Base-by-base conservation (phyloP, 2,797 vertebrate genomes). In the Crypturellus tataupa region DNA sequence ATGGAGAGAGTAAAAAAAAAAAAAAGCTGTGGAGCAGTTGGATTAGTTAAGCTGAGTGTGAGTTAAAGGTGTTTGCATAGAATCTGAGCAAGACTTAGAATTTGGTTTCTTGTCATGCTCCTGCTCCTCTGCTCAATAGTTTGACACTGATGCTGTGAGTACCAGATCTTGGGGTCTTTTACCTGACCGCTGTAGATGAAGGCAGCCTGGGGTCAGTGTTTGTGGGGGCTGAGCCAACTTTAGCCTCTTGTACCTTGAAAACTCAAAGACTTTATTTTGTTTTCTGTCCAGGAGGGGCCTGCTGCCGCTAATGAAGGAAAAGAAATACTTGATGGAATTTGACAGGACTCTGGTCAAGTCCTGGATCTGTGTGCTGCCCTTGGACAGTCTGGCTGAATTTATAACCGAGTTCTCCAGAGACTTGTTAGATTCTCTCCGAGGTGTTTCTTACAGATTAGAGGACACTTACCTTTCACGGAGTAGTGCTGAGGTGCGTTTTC, bases 291-390 rank as follows among this genome's bases (percentile, higher is more conserved):
- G 98, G 35, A 16, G 0, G 18, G 33, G 56, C 3, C 14, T 99
- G 6, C 27, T 99, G 37, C 87, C 97, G 1, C 3, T 96, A 20
- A 97, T 99, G 95, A 94, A 90, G 39, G 58, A 3, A 1, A 70
- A 97, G 70, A 85, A 71, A 27, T 89, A 98, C 90, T 49, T 99
- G 94, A 93, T 98, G 89, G 63, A 96, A 1, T 40, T 98, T 3
- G 98, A 99, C n/a, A 6, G 7, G 12, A 79, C 95, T 31, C 95
- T 98, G 56, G 88, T 98, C 90, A 98, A 97, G 5, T 98, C 99
- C 33, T 99, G 98, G 97, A 96, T 99, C 85, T 98, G 81, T 69
- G 75, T 99, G 90, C 80, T 99, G 78, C 94, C 98, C 31, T 20
- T 98, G 80, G 33, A 73, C 3, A 62, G 85, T 2, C 91, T 98